phyloP scores from a whole-genome alignment of 2,888 invertebrate species.

The Mystacides longicornis region DNA sequence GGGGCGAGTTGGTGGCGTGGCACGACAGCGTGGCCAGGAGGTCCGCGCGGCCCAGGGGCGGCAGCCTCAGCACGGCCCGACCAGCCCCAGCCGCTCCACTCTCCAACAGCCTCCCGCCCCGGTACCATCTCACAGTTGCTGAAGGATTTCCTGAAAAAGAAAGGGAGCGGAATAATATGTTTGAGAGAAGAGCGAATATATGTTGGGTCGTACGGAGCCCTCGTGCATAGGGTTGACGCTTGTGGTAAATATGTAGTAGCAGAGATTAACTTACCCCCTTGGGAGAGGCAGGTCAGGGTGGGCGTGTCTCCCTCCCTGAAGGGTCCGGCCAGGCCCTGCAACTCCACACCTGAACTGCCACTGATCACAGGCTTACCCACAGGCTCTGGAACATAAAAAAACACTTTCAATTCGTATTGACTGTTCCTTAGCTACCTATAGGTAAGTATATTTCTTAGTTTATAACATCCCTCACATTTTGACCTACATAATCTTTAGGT shows the following conservation, averaged over 20 bases:
- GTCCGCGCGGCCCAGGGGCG: constrained; percentile 52
- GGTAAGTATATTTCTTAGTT: too few species aligned
- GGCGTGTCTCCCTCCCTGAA: constrained; percentile 65
- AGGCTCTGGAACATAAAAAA: constrained; percentile 56
- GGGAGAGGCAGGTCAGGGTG: constrained; percentile 66
- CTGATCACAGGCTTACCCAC: constrained; percentile 67
- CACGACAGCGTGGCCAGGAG: constrained; percentile 63
- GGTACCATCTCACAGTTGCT: constrained; percentile 45
- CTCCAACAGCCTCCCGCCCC: constrained; percentile 40
- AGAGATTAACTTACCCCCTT: constrained; percentile 55
- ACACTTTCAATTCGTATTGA: too few species aligned
- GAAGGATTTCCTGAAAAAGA: constrained; percentile 41
- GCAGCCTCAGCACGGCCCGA: constrained; percentile 39
- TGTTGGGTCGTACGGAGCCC: neutral
- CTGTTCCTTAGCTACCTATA: neutral
- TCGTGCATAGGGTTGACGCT: neutral
- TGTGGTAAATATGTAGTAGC: neutral
- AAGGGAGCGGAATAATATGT: neutral
- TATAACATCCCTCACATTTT: too few species aligned
- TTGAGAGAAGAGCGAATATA: neutral
- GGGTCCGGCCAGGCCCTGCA: constrained; percentile 60
- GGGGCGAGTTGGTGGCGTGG: constrained; percentile 62
- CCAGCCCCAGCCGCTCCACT: constrained; percentile 35
- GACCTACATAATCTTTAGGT: too few species aligned
- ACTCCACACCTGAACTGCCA: constrained; percentile 52